These are phyloP conservation scores for Siniperca knerii DNA, from an alignment of 2,113 vertebrate genomes.

Conservation along the genomic window DNA sequence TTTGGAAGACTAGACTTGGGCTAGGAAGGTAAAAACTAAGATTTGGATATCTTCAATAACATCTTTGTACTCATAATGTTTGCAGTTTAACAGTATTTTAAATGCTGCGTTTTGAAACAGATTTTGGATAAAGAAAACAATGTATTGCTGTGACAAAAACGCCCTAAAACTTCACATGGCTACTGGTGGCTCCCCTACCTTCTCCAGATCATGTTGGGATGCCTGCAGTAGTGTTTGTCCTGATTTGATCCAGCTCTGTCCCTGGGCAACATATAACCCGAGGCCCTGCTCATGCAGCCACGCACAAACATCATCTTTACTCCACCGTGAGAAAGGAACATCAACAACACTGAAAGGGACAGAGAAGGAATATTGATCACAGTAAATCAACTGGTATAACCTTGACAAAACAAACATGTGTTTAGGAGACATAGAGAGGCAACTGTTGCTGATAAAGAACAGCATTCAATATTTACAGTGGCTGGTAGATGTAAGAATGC, in stretches of 20 bases:
- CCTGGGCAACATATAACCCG: slow-evolving; percentile 86
- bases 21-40: background rate
- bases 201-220: slow-evolving; percentile 95
- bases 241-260: slow-evolving; percentile 92
- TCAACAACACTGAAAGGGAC: slow-evolving; percentile 85
- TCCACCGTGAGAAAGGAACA: slow-evolving; percentile 93
- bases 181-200: slow-evolving; percentile 81
- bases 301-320: slow-evolving; percentile 91
- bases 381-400: too few relatives aligned
- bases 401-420: background rate
- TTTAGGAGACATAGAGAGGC: background rate
- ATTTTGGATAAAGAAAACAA: background rate
- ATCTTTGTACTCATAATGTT: background rate
- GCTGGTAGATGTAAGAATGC: too few relatives aligned
- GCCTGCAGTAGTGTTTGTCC: slow-evolving; percentile 94
- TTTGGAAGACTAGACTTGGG: background rate
- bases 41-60: background rate
- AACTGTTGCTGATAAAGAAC: background rate
- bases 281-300: slow-evolving; percentile 96
- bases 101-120: background rate
- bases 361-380: background rate
- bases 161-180: background rate
- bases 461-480: too few relatives aligned
- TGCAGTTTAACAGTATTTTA: background rate
- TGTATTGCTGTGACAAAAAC: background rate